phyloP scores from a whole-genome alignment of 2,797 vertebrate genomes.

The Synanceia verrucosa region DNA sequence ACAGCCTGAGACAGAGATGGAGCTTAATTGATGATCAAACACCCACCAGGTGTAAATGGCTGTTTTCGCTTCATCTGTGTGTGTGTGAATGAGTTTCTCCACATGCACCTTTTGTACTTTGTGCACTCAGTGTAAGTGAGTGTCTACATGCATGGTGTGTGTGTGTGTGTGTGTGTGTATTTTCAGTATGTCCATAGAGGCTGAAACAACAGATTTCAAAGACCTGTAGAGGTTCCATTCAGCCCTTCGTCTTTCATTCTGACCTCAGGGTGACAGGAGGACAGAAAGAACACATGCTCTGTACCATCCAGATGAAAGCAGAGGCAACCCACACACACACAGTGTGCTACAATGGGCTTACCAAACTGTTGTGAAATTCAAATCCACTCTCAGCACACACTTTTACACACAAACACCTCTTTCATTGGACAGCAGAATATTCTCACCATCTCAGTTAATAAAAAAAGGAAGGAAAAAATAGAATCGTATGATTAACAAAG shows the following conservation, averaged over 20 bases:
- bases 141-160: constrained; percentile 26
- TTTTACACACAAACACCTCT: constrained; percentile 38
- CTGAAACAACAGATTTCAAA: constrained; percentile 74
- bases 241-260: constrained; percentile 78
- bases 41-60: constrained; percentile 78
- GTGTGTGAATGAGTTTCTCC: constrained; percentile 46
- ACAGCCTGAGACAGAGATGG: constrained; percentile 59
- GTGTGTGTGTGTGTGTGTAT: constrained; percentile 18
- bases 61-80: constrained; percentile 55
- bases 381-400: constrained; percentile 49
- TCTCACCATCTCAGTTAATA: constrained; percentile 2
- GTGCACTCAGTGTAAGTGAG: constrained; percentile 29
- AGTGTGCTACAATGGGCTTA: constrained; percentile 36
- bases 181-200: constrained; percentile 42
- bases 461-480: neutral
- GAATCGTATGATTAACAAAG: constrained; percentile 17
- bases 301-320: constrained; percentile 59
- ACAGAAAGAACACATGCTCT: constrained; percentile 51
- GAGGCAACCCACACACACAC: neutral
- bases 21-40: constrained; percentile 84
- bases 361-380: constrained; percentile 56
- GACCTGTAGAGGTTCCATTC: constrained; percentile 74
- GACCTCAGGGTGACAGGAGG: constrained; percentile 72
- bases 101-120: constrained; percentile 55
- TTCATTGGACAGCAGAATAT: constrained; percentile 25